Percentiles rank a stretch among this genome's conserved stretches.
Conservation (phyloP, 2,797 vertebrate genomes). For the Hipposideros larvatus region DNA sequence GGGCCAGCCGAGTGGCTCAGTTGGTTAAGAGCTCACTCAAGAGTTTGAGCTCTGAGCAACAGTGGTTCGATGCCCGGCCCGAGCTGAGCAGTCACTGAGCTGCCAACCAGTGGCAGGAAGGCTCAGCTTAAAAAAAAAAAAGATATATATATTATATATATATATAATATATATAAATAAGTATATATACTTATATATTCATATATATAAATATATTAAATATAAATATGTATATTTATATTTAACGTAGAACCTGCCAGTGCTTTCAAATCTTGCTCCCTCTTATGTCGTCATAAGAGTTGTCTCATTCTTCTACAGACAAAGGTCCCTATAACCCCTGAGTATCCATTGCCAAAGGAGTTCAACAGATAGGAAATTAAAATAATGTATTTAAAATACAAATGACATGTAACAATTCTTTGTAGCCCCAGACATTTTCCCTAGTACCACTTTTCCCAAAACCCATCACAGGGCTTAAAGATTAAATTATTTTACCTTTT, state of each 20-base stretch:
- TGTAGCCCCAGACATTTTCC: not conserved
- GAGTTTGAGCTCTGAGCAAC: no score
- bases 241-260: not conserved
- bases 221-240: no score
- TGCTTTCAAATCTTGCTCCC: conserved; percentile 17
- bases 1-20: no score
- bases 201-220: no score
- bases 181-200: no score
- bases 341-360: not conserved
- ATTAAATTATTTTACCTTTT: not conserved
- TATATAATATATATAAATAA: no score
- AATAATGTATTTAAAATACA: conserved; percentile 13
- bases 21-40: no score
- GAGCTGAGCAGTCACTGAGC: no score
- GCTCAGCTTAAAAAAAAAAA: no score
- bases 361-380: not conserved
- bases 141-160: no score
- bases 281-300: not conserved
- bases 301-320: not conserved
- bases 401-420: conserved; percentile 34
- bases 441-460: not conserved
- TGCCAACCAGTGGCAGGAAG: no score
- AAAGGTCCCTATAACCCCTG: not conserved
- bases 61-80: no score
- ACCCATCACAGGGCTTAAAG: not conserved